Base-by-base conservation (phyloP, 2,797 vertebrate species). In the Discoglossus pictus region DNA sequence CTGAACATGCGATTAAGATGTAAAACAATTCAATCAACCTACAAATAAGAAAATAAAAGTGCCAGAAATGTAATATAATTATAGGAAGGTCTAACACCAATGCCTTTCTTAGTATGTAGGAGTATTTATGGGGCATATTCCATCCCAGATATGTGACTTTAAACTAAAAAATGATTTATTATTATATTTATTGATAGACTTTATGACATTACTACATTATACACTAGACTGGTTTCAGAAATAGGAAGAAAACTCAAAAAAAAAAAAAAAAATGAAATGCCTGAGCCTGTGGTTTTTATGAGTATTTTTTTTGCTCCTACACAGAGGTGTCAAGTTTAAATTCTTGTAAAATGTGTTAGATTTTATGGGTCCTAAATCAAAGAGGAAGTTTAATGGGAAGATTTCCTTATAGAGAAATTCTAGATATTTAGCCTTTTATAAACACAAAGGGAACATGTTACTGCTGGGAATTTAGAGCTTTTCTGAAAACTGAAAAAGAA, bases 301-400 rank as follows among this genome's bases (percentile, higher is more conserved):
- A 54, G 59, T 48, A 40, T 62, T 62, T 62, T 55, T n/a, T 59
- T 48, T 39, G 25, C 62, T 40, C 39, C 42, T 55, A 27, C 50
- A 69, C 23, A 54, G 66, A 10, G 58, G 66, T 61, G 40, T 69
- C 66, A 34, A 15, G 66, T 69, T 61, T 55, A 69, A 55, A 27
- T 48, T 46, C 18, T 59, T 69, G 55, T 61, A 69, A 69, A 69
- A 54, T 16, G 50, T 48, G 59, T 38, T 13, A n/a, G 51, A 12
- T 50, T 69, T 69, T 62, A 69, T 62, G 67, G 66, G 27, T 50
- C 54, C 47, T 46, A 54, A 55, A 61, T 47, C 35, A 60, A 21
- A 47, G 15, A 44, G 66, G 50, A 55, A 55, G 21, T 23, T 31
- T 21, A 34, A 38, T 54, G 31, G 51, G 51, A 17, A 34, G 17